Evolutionary conservation across 2,113 vertebrate species (phyloP), one percentile per base, ranked within the genome.

Genomic region (Hippoglossus stenolepis): DNA sequence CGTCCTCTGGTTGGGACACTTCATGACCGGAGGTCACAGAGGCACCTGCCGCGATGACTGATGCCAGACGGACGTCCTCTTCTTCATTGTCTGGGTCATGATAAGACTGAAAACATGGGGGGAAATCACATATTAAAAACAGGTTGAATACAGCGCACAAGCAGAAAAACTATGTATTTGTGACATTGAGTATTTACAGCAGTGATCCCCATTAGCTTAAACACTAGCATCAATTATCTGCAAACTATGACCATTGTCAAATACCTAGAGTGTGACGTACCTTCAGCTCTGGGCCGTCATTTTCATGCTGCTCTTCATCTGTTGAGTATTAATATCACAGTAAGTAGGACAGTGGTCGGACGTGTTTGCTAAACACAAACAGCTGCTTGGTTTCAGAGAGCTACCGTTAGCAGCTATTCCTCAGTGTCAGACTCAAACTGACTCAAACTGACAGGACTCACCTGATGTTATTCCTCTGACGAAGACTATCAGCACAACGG

Each of bases 41-140:
- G 13, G 62, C 73, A 14, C 84, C 94, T 21, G 94, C 93, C 8
- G 94, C 92, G 35, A 95, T 93, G 67, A 73, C 93, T 10, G 94
- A 83, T 57, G 89, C 84, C 21, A 94, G 67, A 45, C 91, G 93
- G 43, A 90, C 91, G 14, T 96, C 96, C 77, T 97, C 95, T 20
- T 96, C 96, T 0, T 96, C 93, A 13, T 86, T 78, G 1, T 90
- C 89, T 35, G 89, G 87, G n/a, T 92, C 92, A 57, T 89, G 90
- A 65, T 91, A 92, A 11, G 90, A 91, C 92, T 93, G 45, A 6
- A 28, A 56, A 31, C n/a, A 70, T 54, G 1, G 23, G 13, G 2
- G 31, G 31, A 31, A 31, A 59, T 10, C 0, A 0, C 5, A 24
- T 6, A 0, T 6, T 43, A 6, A 12, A 12, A 45, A 28, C 14